Evolutionary conservation across 2,113 vertebrate species (phyloP), one percentile per base, ranked within the genome.

Genomic region (Indicator indicator): DNA sequence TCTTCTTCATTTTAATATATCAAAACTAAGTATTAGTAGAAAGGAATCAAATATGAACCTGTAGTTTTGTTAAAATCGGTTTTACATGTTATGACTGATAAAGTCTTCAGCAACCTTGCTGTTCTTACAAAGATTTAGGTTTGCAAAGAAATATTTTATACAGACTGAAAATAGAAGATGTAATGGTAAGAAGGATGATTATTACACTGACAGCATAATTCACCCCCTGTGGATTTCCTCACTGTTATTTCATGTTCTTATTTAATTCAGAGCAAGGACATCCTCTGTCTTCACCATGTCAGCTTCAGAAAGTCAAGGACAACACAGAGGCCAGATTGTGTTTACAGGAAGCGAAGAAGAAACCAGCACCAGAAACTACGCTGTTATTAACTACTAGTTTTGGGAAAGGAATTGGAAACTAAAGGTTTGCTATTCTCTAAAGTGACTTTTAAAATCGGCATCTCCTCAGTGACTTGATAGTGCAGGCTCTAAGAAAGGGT

Each of bases 341-440:
- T 85, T 87, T 85, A 89, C 72, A 89, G 68, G 71, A 94, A 82
- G 42, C 1, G n/a, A 84, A 42, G 30, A 85, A 87, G 90, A 90
- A 87, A n/a, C 1, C 83, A 89, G 30, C 56, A 76, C 32, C 88
- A 93, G 65, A 60, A 90, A 60, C 71, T 6, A 5, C 0, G 13
- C 40, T 70, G 59, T 59, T 83, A 71, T 18, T 71, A 71, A 46
- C 73, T 33, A n/a, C 2, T 8, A 62, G 69, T 74, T 86, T 86
- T 48, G 65, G 79, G 89, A 89, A 85, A 59, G 50, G 40, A 86
- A 64, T 2, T 33, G 58, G 74, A 87, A 89, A 68, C 33, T 48
- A 33, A 73, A 88, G 12, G 17, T 60, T 40, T 82, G 48, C 48
- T 75, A 65, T 87, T 79, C 77, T 62, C 74, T 93, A 12, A 74